Percentiles rank a stretch among this genome's conserved stretches.
Evolutionary conservation across 1,140 invertebrate genomes (phyloP).

Genomic region (Catajapyx aquilonaris): DNA sequence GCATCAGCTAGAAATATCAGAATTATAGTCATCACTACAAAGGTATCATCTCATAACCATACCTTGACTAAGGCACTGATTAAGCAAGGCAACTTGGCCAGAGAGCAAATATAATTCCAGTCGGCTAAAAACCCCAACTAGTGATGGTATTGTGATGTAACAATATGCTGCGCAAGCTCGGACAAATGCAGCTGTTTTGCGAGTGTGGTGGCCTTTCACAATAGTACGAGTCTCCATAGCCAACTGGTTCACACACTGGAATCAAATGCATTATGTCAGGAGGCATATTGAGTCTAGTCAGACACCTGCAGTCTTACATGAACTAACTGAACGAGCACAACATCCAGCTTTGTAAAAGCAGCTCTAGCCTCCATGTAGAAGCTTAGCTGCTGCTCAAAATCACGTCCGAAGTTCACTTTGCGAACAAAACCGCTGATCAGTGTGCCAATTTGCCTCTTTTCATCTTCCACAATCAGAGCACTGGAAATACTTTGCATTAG

Average conservation of each 20-base stretch:
- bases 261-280: neutral
- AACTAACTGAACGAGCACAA: slow-evolving; percentile 60
- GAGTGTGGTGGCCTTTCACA: slow-evolving; percentile 52
- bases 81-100: slow-evolving; percentile 70
- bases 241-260: slow-evolving; percentile 54
- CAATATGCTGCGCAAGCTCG: slow-evolving; percentile 86
- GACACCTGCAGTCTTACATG: too few relatives aligned
- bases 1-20: slow-evolving; percentile 51
- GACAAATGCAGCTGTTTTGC: slow-evolving; percentile 62
- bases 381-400: slow-evolving; percentile 74
- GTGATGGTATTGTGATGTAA: slow-evolving; percentile 87
- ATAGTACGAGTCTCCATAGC: slow-evolving; percentile 48
- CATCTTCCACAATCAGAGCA: slow-evolving; percentile 82
- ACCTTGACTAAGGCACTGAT: slow-evolving; percentile 84
- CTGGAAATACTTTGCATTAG: slow-evolving; percentile 23
- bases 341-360: slow-evolving; percentile 72
- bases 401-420: slow-evolving; percentile 54
- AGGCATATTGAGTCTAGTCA: slow-evolving; percentile 1
- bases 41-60: slow-evolving; percentile 11
- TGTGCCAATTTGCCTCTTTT: slow-evolving; percentile 61
- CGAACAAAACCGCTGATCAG: slow-evolving; percentile 62
- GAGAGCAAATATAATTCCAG: slow-evolving; percentile 69
- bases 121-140: slow-evolving; percentile 47
- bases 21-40: too few relatives aligned
- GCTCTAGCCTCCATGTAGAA: slow-evolving; percentile 84